A percentile compares a stretch with the other conserved stretches of the same genome.
phyloP scores from a whole-genome alignment of 2,113 vertebrate genomes.

The Lophochroa leadbeateri region DNA sequence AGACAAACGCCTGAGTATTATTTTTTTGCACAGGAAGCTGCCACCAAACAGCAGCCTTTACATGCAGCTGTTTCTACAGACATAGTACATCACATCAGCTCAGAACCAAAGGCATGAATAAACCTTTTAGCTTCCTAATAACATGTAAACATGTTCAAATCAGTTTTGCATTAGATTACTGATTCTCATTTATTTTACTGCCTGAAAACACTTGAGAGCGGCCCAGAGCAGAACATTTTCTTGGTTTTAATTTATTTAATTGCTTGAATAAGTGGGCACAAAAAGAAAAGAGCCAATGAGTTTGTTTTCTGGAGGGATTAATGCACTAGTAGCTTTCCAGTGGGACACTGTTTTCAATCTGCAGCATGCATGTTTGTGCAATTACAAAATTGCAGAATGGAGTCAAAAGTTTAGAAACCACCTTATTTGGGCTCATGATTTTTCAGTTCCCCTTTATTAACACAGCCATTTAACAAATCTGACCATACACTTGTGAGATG shows the following conservation, averaged over 20 bases:
- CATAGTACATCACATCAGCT: background rate
- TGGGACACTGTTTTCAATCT: background rate
- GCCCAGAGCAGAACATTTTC: background rate
- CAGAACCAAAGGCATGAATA: background rate
- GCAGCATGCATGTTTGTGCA: background rate
- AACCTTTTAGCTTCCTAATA: conserved; percentile 19
- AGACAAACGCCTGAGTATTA: background rate
- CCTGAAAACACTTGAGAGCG: background rate
- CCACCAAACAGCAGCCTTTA: background rate
- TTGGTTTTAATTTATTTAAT: conserved; percentile 15
- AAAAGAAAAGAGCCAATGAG: conserved; percentile 1
- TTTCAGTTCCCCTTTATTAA: background rate
- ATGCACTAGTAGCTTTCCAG: background rate
- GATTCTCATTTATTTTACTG: background rate
- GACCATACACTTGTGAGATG: background rate
- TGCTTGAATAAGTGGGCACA: background rate
- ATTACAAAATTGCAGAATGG: background rate
- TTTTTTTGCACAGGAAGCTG: background rate
- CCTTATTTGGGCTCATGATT: background rate
- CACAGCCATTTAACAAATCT: background rate
- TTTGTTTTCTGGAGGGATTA: background rate
- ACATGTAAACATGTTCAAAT: background rate
- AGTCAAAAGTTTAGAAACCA: background rate
- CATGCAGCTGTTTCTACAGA: background rate
- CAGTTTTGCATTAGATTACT: conserved; percentile 12